Conservation (phyloP, 2,797 vertebrate genomes). For the Lithobates sylvaticus region DNA sequence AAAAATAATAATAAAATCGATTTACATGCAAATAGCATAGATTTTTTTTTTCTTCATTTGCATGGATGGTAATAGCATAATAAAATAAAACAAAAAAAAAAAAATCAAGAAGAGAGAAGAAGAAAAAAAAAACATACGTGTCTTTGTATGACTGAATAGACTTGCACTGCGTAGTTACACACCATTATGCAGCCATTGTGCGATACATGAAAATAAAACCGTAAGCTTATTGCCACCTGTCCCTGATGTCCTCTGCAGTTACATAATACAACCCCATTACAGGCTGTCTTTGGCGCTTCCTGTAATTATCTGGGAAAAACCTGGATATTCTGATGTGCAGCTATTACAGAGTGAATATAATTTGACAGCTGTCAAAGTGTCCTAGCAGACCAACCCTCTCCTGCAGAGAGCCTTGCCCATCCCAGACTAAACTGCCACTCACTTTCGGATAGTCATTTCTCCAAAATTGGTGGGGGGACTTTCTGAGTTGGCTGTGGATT, state of each 20-base stretch:
- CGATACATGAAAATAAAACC: background rate
- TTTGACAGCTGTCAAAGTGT: background rate
- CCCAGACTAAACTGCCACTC: no score
- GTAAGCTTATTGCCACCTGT: background rate
- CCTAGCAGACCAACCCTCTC: background rate
- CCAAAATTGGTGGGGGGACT: no score
- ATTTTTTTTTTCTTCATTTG: slow-evolving; percentile 24
- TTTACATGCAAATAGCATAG: slow-evolving; percentile 54
- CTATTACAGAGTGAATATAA: background rate
- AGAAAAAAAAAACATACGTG: background rate
- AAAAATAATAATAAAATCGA: slow-evolving; percentile 12
- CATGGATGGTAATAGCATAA: background rate
- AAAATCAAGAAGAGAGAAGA: background rate
- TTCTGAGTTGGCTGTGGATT: no score
- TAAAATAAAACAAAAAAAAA: background rate
- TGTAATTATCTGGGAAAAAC: background rate
- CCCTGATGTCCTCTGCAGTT: background rate
- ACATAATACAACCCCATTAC: background rate
- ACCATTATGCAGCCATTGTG: background rate
- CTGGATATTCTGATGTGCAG: background rate
- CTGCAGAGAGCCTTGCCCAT: no score
- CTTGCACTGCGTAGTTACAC: background rate
- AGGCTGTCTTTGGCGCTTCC: background rate
- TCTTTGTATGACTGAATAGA: background rate
- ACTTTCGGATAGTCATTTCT: no score